Evolutionary conservation across 64 coral and sea anemone genomes (phyloP).

Genomic region (Stichodactyla mertensii): DNA sequence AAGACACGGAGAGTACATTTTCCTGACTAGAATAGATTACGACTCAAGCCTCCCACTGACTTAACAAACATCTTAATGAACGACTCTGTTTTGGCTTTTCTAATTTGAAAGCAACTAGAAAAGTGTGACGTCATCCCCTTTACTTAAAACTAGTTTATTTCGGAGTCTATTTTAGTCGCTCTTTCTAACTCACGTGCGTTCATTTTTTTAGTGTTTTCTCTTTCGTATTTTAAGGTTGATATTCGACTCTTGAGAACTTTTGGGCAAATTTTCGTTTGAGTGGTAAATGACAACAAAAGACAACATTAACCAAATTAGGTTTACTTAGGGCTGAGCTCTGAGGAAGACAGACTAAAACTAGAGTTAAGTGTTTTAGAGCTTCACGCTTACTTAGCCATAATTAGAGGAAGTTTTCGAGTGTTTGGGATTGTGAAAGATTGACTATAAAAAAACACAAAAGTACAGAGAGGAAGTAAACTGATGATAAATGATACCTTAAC

Average conservation of each 20-base stretch:
- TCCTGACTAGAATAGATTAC: not conserved
- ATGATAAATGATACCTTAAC: constrained; percentile 22
- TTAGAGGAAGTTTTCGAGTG: constrained; percentile 18
- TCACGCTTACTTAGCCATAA: constrained; percentile 19
- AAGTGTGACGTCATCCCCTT: not conserved
- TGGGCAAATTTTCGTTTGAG: not conserved
- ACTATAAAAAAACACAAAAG: constrained; percentile 9
- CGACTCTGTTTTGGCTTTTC: not conserved
- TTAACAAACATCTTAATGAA: not conserved
- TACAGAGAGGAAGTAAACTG: not conserved
- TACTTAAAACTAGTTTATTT: not conserved
- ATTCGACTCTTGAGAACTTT: not conserved
- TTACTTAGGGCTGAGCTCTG: not conserved
- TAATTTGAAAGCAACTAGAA: not conserved
- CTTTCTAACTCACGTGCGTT: not conserved
- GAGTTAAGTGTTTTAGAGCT: not conserved
- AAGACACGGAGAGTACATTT: not conserved
- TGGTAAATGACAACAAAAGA: not conserved
- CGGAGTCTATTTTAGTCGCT: not conserved
- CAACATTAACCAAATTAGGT: not conserved
- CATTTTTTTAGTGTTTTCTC: not conserved
- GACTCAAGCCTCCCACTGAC: not conserved
- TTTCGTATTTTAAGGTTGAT: not conserved
- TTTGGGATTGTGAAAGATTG: not conserved
- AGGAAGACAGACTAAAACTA: not conserved